Percentiles rank a stretch among this genome's conserved stretches.
phyloP scores from a whole-genome alignment of 2,888 invertebrate genomes.

The Heliconius charithonia region DNA sequence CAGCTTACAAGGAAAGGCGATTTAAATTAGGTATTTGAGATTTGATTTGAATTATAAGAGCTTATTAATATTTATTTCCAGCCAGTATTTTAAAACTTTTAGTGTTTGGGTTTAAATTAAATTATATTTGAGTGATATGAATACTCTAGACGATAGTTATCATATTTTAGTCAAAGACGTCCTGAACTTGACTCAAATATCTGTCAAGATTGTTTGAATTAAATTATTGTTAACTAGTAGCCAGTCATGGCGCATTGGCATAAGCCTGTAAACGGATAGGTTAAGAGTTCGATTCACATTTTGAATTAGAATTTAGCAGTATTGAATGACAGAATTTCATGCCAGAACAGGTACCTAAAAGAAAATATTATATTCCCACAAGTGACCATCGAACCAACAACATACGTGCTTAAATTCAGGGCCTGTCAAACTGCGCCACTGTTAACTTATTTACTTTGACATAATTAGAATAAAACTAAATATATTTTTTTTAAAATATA shows the following conservation, averaged over 20 bases:
- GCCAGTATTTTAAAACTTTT: too few relatives aligned
- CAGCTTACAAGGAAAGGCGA: conserved; percentile 1
- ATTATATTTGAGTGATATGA: background rate
- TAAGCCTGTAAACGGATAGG: too few relatives aligned
- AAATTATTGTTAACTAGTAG: background rate
- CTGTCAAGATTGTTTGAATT: background rate
- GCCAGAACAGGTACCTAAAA: too few relatives aligned
- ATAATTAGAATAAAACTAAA: background rate
- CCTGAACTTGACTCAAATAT: background rate
- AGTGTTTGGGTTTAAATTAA: background rate
- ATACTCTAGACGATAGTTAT: background rate
- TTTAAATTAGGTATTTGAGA: background rate
- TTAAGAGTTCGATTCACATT: too few relatives aligned
- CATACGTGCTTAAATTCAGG: too few relatives aligned
- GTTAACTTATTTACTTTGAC: background rate
- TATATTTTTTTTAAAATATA: background rate
- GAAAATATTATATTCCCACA: too few relatives aligned
- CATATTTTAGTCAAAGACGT: background rate
- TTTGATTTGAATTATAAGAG: background rate
- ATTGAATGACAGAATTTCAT: too few relatives aligned
- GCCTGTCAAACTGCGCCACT: too few relatives aligned
- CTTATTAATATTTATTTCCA: background rate
- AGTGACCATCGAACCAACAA: too few relatives aligned
- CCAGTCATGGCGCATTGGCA: too few relatives aligned
- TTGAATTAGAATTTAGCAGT: too few relatives aligned